Conservation (phyloP, 2,888 invertebrate genomes). For the Drosophila neotestacea region DNA sequence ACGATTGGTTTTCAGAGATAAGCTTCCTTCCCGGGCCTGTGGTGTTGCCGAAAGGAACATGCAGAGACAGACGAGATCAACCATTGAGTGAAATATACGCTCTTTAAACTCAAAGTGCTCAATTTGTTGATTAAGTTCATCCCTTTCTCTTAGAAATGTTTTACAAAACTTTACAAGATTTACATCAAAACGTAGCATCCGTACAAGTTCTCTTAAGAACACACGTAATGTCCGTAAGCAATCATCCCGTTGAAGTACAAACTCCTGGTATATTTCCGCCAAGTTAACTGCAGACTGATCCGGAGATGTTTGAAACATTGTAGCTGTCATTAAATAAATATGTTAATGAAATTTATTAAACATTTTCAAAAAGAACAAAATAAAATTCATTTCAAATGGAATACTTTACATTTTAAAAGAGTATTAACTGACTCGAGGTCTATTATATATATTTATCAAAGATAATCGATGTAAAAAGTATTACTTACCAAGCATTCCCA, state of each 20-base stretch:
- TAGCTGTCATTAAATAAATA: slow-evolving; percentile 85
- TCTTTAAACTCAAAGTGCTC: slow-evolving; percentile 90
- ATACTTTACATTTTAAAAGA: no score
- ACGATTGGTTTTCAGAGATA: slow-evolving; percentile 86
- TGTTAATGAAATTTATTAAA: not conserved
- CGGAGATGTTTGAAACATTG: slow-evolving; percentile 94
- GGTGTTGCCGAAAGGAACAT: slow-evolving; percentile 92
- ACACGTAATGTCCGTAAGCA: slow-evolving; percentile 94
- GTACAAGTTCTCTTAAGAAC: slow-evolving; percentile 94
- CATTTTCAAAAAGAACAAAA: no score
- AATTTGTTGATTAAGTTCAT: slow-evolving; percentile 88
- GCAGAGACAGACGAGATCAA: slow-evolving; percentile 94
- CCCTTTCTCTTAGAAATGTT: slow-evolving; percentile 89
- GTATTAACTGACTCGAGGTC: no score
- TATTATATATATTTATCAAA: no score
- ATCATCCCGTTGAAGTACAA: slow-evolving; percentile 95
- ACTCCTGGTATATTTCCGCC: slow-evolving; percentile 94
- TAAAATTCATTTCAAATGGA: no score
- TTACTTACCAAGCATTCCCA: slow-evolving; percentile 90
- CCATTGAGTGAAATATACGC: slow-evolving; percentile 92
- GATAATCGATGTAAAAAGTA: no score
- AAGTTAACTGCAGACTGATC: slow-evolving; percentile 93
- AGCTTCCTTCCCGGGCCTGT: slow-evolving; percentile 89
- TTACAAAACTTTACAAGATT: slow-evolving; percentile 92
- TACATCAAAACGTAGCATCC: slow-evolving; percentile 92